A percentile compares a stretch with the other conserved stretches of the same genome.
Conservation (phyloP, 2,888 invertebrate species). For the Corythucha ciliata region DNA sequence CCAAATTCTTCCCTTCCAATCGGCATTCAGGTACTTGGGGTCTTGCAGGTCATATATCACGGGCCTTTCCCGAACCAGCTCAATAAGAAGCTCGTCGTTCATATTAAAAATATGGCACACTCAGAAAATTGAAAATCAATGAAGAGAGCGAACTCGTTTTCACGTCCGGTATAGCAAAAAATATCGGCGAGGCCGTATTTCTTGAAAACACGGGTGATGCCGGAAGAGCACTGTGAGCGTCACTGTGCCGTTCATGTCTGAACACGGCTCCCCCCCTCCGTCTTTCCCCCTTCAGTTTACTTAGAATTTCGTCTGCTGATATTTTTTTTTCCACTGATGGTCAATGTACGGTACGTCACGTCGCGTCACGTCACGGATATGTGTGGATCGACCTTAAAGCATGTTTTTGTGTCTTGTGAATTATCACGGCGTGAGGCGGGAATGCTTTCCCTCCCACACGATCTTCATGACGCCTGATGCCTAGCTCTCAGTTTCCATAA, state of each 20-base stretch:
- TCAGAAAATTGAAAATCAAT: conserved; percentile 1
- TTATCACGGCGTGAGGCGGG: too few species aligned
- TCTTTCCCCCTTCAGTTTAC: conserved; percentile 1
- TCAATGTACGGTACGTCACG: neutral
- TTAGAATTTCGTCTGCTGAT: conserved; percentile 1
- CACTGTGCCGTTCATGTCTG: conserved; percentile 1
- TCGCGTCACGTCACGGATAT: conserved; percentile 1
- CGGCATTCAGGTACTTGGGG: too few species aligned
- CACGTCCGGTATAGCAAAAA: neutral
- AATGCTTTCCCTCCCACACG: too few species aligned
- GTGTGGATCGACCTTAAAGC: conserved; percentile 1
- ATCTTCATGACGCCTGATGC: too few species aligned
- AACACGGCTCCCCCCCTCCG: conserved; percentile 1
- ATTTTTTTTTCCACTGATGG: conserved; percentile 1
- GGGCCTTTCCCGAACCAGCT: too few species aligned
- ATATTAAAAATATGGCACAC: conserved; percentile 1
- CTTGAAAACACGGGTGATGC: too few species aligned
- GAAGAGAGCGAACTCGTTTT: neutral
- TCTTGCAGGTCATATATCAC: too few species aligned
- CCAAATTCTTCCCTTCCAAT: neutral
- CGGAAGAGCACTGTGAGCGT: too few species aligned
- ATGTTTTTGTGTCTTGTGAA: too few species aligned
- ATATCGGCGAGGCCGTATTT: too few species aligned
- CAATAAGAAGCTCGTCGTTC: conserved; percentile 1
- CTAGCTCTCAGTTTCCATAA: too few species aligned